These are phyloP conservation scores for Ginglymostoma cirratum DNA, from an alignment of 2,113 vertebrate species.

Conservation along the genomic window DNA sequence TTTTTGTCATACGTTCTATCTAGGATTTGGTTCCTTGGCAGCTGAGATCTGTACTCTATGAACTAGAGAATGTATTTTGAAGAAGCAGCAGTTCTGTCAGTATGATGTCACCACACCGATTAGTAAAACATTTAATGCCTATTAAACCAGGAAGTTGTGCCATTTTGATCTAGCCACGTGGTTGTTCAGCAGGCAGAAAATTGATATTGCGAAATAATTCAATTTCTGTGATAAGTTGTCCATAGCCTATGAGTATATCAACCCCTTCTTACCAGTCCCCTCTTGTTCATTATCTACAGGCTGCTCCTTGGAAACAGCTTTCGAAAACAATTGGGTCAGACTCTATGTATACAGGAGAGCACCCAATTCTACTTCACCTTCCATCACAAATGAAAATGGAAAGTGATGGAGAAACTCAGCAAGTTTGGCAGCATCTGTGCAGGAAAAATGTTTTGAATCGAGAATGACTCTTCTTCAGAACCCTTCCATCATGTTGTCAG, in stretches of 20 bases:
- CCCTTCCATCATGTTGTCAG: not conserved
- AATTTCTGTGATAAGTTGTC: not conserved
- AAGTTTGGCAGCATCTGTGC: too few species aligned
- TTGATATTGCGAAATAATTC: not conserved
- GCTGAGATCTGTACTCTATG: not conserved
- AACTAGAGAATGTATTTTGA: not conserved
- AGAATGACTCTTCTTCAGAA: too few species aligned
- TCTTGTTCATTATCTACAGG: not conserved
- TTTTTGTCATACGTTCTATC: too few species aligned
- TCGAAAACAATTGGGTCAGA: not conserved
- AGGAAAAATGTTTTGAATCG: too few species aligned
- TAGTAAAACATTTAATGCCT: not conserved
- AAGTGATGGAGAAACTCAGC: too few species aligned
- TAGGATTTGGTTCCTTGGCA: not conserved
- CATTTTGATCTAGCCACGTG: not conserved
- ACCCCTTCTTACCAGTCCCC: not conserved
- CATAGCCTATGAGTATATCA: not conserved
- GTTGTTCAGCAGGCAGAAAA: not conserved
- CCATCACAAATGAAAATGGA: too few species aligned
- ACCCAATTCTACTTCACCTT: too few species aligned
- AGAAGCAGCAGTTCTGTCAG: not conserved
- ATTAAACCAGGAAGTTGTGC: not conserved
- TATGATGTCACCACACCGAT: not conserved
- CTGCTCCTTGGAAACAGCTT: not conserved
- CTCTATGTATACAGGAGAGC: not conserved